These are phyloP conservation scores for Pseudomyrmex dendroicus DNA, from an alignment of 1,140 invertebrate species.

Conservation along the genomic window DNA sequence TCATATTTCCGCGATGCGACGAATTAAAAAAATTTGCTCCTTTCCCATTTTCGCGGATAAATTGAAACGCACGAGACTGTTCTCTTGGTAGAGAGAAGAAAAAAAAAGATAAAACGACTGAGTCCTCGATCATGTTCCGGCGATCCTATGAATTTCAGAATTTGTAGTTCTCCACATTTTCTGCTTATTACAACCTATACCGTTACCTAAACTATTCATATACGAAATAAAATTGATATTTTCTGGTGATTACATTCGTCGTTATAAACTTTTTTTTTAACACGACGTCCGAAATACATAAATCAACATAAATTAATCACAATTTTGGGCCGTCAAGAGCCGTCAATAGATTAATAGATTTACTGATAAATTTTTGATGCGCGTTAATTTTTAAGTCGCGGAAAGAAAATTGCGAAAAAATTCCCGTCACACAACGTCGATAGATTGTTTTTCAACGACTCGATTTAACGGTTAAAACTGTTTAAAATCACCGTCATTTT, in stretches of 20 bases:
- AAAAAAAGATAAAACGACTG: not conserved
- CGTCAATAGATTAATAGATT: not conserved
- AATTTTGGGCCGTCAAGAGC: no score
- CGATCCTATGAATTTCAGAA: conserved; percentile 35
- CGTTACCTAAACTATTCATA: conserved; percentile 27
- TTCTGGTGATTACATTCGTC: not conserved
- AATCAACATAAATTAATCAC: no score
- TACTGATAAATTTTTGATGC: not conserved
- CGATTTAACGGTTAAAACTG: not conserved
- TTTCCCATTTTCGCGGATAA: not conserved
- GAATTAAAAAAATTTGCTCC: conserved; percentile 1
- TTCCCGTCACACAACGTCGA: not conserved
- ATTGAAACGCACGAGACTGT: not conserved
- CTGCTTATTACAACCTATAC: conserved; percentile 14
- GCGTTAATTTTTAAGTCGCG: not conserved
- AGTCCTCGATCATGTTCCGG: conserved; percentile 12
- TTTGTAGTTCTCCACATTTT: conserved; percentile 12
- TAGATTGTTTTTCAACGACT: conserved; percentile 1
- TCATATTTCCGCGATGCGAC: conserved; percentile 14
- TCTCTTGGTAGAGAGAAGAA: no score
- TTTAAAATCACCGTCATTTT: conserved; percentile 9
- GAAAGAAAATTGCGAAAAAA: not conserved
- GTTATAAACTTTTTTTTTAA: not conserved
- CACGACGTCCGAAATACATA: no score
- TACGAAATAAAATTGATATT: not conserved